A percentile compares a stretch with the other conserved stretches of the same genome.
Conservation (phyloP, 2,888 invertebrate genomes). For the Sphaerophoria taeniata region DNA sequence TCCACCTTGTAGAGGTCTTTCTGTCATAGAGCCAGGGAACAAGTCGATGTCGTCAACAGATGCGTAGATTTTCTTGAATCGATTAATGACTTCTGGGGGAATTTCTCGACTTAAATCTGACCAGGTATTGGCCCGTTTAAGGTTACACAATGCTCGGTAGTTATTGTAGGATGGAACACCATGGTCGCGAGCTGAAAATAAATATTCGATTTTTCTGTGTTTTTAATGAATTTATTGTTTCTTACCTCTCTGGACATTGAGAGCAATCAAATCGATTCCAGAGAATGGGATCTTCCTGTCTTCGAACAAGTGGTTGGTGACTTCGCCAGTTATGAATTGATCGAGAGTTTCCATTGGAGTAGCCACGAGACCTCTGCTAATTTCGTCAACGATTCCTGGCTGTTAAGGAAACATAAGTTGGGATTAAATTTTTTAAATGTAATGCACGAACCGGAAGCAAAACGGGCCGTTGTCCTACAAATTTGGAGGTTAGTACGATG, state of each 20-base stretch:
- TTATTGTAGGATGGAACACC: conserved; percentile 95
- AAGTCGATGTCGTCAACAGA: conserved; percentile 98
- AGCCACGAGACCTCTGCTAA: conserved; percentile 92
- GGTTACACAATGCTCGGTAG: conserved; percentile 94
- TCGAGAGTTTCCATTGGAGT: conserved; percentile 97
- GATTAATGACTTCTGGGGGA: conserved; percentile 91
- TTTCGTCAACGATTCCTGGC: conserved; percentile 92
- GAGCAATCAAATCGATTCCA: conserved; percentile 94
- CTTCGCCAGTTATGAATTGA: conserved; percentile 96
- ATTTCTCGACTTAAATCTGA: conserved; percentile 94
- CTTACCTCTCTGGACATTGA: conserved; percentile 91
- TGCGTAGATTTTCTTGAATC: conserved; percentile 91
- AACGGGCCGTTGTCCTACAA: too few relatives aligned
- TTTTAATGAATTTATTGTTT: neutral
- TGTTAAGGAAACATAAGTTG: conserved; percentile 78
- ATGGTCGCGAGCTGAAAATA: conserved; percentile 88
- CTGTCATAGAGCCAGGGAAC: conserved; percentile 97
- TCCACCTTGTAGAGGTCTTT: conserved; percentile 93
- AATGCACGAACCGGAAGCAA: too few relatives aligned
- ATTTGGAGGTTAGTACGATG: too few relatives aligned
- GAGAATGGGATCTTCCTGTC: conserved; percentile 94
- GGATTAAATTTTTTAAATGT: neutral
- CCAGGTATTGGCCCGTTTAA: conserved; percentile 92
- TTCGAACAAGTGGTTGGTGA: conserved; percentile 97
- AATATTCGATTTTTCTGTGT: neutral